Evolutionary conservation across 2,888 invertebrate species (phyloP), one percentile per base, ranked within the genome.

Genomic region (Cheilosia pagana): DNA sequence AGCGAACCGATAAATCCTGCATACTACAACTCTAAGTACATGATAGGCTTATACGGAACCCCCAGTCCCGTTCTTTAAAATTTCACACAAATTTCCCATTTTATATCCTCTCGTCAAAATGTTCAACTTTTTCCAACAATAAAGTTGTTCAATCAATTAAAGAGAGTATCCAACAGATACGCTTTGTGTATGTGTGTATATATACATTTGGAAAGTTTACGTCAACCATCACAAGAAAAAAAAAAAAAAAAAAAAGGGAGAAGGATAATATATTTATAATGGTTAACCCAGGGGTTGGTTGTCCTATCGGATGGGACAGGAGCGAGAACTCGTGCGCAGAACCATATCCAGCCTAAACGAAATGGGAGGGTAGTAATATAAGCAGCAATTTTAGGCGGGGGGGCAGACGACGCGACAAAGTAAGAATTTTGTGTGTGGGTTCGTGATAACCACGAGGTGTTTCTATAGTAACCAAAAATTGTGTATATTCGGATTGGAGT

Each of bases 211-310:
- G 28, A 52, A 71, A 71, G 39, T 25, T 71, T 71, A 71, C 71
- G 60, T 71, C 71, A 60, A 71, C 60, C 60, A 60, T 60, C 71
- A 19, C 16, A 45, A n/a, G 45, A 4, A 16, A 0, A n/a, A 55
- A 4, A 16, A 0, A n/a, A n/a, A 43, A n/a, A 25, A 25, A 25
- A 59, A 52, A 53, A 23, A 35, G 2, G 71, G 60, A 28, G 31
- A 45, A 63, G 21, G 41, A 71, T 60, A 72, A 72, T 72, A 53
- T 63, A 55, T 63, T 72, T 55, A 55, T 62, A 63, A 72, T 55
- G 53, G 31, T 43, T 12, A 63, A 52, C n/a, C 71, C 7, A 52
- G 21, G 60, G 50, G 60, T 52, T 50, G 60, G 39, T 59, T 50
- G 63, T 14, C 19, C 19, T 45, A 14, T 10, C n/a, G 23, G 4